Evolutionary conservation across 1,140 invertebrate genomes (phyloP).

Genomic region (Marisa cornuarietis): DNA sequence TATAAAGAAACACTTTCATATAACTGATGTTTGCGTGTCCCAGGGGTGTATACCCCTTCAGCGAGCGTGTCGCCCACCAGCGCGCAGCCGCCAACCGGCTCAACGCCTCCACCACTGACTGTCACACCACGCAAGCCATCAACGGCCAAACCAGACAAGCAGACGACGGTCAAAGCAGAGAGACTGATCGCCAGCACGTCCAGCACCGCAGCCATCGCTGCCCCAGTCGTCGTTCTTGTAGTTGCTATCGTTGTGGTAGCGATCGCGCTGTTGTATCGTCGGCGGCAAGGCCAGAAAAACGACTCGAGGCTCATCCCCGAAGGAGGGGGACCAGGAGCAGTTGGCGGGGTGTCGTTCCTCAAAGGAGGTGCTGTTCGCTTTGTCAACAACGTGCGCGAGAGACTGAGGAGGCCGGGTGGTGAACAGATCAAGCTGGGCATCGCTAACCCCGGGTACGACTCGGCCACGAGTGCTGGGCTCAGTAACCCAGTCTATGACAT

Average conservation of each 20-base stretch:
- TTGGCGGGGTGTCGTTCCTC: neutral
- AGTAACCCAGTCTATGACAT: constrained; percentile 8
- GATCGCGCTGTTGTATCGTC: constrained; percentile 11
- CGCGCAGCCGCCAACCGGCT: too few species aligned
- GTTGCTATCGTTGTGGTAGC: neutral
- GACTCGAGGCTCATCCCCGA: neutral
- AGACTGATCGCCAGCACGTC: neutral
- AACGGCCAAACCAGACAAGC: neutral
- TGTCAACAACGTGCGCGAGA: constrained; percentile 2
- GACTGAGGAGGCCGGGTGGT: neutral
- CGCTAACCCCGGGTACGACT: neutral
- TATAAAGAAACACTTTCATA: neutral
- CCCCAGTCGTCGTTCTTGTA: constrained; percentile 6
- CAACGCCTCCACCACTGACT: neutral
- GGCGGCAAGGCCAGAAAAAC: neutral
- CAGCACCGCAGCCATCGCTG: constrained; percentile 14
- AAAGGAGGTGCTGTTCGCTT: constrained; percentile 5
- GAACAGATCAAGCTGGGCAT: neutral
- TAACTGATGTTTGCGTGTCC: neutral
- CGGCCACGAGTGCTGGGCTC: neutral
- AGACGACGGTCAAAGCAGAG: neutral
- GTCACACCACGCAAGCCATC: neutral
- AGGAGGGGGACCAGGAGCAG: neutral
- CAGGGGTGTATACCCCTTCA: constrained; percentile 13
- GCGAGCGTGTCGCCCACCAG: neutral